Evolutionary conservation across 2,888 invertebrate species (phyloP), one percentile per base, ranked within the genome.

Genomic region (Mallateleia sp.): DNA sequence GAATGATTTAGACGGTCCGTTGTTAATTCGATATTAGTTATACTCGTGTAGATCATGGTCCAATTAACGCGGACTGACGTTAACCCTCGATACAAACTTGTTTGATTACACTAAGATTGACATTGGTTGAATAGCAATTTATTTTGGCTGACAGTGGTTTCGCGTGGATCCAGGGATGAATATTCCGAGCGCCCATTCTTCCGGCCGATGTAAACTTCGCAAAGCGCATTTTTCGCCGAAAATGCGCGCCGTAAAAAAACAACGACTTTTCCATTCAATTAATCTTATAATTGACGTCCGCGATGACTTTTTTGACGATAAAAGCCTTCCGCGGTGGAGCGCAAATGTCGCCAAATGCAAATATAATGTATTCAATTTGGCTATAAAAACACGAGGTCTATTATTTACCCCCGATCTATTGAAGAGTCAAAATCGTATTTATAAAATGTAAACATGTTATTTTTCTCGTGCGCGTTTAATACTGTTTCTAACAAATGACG

Each of bases 71-170:
- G 2, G 25, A 28, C 18, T 34, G 58, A 60, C 58, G 58, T 60
- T 24, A 24, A 60, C 34, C 34, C 34, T 38, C 25, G 24, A 47
- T 47, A 64, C 25, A n/a, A 64, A 64, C 47, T 47, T 28, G 64
- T 64, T 64, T n/a, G 14, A 14, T 45, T 62, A n/a, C 8, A 22
- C 9, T 24, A 1, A 22, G 62, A 72, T 72, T 58, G 71, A 58
- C 58, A 45, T 72, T n/a, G 45, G 47, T 56, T 69, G 38, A 54
- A 54, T 42, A 28, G 34, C 69, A 56, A 42, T 69, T 69, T 38
- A 56, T 56, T 54, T 56, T 34, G 24, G 20, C n/a, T 20, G 11
- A 62, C 42, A 24, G 60, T 7, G 22, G 9, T 22, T 32, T 20
- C 18, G 2, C 34, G 34, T 18, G 20, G n/a, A 47, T 47, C 18